Evolutionary conservation across 2,113 vertebrate genomes (phyloP), one percentile per base, ranked within the genome.

Genomic region (Pagrus major): DNA sequence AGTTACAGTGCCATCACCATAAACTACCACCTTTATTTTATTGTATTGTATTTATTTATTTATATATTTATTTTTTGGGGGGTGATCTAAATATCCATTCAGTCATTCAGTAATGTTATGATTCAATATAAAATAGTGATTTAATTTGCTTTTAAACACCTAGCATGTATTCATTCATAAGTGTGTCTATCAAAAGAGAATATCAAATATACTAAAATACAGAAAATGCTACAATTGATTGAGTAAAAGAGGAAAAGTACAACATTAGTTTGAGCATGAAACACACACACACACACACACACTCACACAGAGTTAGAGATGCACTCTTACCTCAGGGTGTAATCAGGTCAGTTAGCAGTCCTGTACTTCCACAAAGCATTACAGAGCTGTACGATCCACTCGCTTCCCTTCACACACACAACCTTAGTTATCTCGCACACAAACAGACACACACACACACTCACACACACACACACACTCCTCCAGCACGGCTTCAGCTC

Each of bases 301-400:
- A 55, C 47, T 4, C 18, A 58, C 51, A 46, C 47, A 47, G 46
- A 29, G 52, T 58, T 6, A 14, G 42, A 76, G 76, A 42, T 55
- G 51, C 41, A 9, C 11, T 84, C 92, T 86, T 92, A 93, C 92
- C 92, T 93, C 80, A 86, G 86, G 70, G 86, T 89, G 84, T 85
- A 89, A 88, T 86, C 76, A 41, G 83, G 83, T 90, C 87, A 77
- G 23, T 78, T 25, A 73, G 75, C 42, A 80, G 67, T 84, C 82
- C 71, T 73, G 35, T 71, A 83, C 47, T 74, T 91, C 87, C 92
- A 91, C 81, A 89, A 69, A 90, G 78, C 86, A 88, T 89, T 76
- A 89, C 87, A 68, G 78, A 88, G 89, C 77, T 51, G 71, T 79
- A 84, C 46, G 70, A 80, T 82, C 85, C 86, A 64, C 73, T 80